phyloP scores from a whole-genome alignment of 2,113 vertebrate genomes.

The Steatornis caripensis region DNA sequence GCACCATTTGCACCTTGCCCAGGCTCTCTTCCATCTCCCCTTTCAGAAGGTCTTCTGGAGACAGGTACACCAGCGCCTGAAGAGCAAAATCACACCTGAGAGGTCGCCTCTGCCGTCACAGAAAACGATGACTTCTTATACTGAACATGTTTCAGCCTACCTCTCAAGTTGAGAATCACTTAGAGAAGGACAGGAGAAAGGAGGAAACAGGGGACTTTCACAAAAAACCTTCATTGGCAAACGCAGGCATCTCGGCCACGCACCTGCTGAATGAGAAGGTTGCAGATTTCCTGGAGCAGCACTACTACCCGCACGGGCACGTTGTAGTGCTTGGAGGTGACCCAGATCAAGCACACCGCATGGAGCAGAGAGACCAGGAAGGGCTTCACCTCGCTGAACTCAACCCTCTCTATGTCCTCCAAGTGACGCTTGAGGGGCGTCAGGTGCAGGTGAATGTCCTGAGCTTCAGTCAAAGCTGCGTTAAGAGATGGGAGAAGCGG shows the following conservation, averaged over 20 bases:
- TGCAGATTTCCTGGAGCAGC: slow-evolving; percentile 87
- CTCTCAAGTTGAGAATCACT: neutral
- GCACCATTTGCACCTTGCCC: slow-evolving; percentile 72
- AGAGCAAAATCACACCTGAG: neutral
- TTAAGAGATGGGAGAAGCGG: neutral
- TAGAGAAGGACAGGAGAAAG: neutral
- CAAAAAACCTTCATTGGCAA: neutral
- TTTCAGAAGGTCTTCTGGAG: slow-evolving; percentile 85
- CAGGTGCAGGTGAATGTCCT: slow-evolving; percentile 81
- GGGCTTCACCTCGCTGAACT: slow-evolving; percentile 80
- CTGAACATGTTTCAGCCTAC: neutral
- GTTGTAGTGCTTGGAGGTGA: slow-evolving; percentile 79
- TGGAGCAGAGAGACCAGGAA: slow-evolving; percentile 82
- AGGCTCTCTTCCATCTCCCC: slow-evolving; percentile 84
- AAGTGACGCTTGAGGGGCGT: slow-evolving; percentile 75
- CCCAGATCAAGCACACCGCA: slow-evolving; percentile 86
- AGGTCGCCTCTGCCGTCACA: neutral
- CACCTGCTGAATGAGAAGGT: slow-evolving; percentile 92
- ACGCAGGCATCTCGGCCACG: accelerated
- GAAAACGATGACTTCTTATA: accelerated
- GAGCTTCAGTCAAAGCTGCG: slow-evolving; percentile 84
- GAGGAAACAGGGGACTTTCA: neutral
- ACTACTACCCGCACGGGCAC: slow-evolving; percentile 76
- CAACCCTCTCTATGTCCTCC: slow-evolving; percentile 75
- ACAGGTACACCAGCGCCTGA: slow-evolving; percentile 81